Evolutionary conservation across 2,113 vertebrate species (phyloP), one percentile per base, ranked within the genome.

Genomic region (Malurus elegans): DNA sequence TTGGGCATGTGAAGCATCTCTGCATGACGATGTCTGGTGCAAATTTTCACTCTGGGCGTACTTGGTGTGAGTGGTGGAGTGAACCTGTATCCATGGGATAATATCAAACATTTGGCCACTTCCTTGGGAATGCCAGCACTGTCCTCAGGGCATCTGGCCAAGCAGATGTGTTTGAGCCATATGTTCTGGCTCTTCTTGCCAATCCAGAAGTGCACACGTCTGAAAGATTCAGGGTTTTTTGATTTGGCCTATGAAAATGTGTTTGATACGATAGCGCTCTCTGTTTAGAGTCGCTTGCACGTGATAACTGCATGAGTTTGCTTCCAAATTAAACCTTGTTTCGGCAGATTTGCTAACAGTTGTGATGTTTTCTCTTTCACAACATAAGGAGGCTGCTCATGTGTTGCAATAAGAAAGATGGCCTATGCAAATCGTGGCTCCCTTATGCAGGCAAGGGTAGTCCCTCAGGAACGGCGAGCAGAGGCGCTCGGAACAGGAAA

Each of bases 331-430:
- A 88, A 96, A 90, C 64, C 34, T 42, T 83, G 42, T 94, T 94
- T 95, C 36, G 6, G 48, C 58, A 80, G 64, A 86, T 83, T 93
- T 94, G 31, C 48, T 90, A 93, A 92, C 90, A 96, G 90, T 92
- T 96, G 60, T 80, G 82, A 38, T 94, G 84, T 79, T 90, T 92
- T 87, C 51, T 62, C 56, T 86, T 61, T 84, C 84, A 80, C 20
- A 21, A 40, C 86, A 90, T 91, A 54, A 53, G 90, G 88, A 95
- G 48, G 29, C 60, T 62, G 91, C 90, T 79, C 80, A 81, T 82
- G 71, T 88, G 82, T 50, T 95, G 45, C 69, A 95, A 82, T 56
- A 71, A 69, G 61, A 87, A 94, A 91, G 91, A 87, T 89, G 85
- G 86, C 72, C 89, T 71, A n/a, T 36, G 58, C 65, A 90, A 95